Evolutionary conservation across 1,140 invertebrate species (phyloP).

Genomic region (Drosophila setifemur): DNA sequence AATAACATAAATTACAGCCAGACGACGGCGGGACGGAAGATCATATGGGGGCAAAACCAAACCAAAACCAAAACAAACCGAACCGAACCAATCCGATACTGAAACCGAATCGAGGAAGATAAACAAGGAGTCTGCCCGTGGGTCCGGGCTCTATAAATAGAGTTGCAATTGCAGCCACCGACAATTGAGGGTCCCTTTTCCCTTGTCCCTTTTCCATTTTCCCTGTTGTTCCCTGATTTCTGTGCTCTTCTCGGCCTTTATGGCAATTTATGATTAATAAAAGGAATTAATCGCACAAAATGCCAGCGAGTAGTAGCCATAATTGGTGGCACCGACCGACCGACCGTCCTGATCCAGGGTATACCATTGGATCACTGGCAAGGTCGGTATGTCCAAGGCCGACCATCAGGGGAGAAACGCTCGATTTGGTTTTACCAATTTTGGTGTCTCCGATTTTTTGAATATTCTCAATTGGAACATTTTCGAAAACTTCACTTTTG

Average conservation of each 20-base stretch:
- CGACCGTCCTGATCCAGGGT: no score
- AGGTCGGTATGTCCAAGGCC: slow-evolving; percentile 8
- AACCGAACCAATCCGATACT: neutral
- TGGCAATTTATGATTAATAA: slow-evolving; percentile 76
- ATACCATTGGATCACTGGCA: slow-evolving; percentile 17
- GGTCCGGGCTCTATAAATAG: slow-evolving; percentile 61
- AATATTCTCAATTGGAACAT: neutral
- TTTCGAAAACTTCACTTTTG: slow-evolving; percentile 1
- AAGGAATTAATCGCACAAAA: slow-evolving; percentile 41
- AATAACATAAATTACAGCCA: slow-evolving; percentile 75
- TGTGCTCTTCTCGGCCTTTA: slow-evolving; percentile 7
- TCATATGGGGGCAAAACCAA: slow-evolving; percentile 12
- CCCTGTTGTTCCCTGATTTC: no score
- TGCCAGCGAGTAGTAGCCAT: slow-evolving; percentile 13
- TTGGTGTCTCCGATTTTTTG: neutral
- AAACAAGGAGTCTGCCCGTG: slow-evolving; percentile 7
- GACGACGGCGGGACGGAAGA: slow-evolving; percentile 46
- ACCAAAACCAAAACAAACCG: neutral
- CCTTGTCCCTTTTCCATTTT: no score
- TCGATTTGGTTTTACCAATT: neutral
- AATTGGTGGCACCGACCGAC: slow-evolving; percentile 14
- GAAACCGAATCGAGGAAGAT: neutral
- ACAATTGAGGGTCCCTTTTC: slow-evolving; percentile 48
- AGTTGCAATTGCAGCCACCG: slow-evolving; percentile 36
- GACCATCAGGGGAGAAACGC: no score